phyloP scores from a whole-genome alignment of 2,797 vertebrate genomes.

The Melanotaenia maccullochi region DNA sequence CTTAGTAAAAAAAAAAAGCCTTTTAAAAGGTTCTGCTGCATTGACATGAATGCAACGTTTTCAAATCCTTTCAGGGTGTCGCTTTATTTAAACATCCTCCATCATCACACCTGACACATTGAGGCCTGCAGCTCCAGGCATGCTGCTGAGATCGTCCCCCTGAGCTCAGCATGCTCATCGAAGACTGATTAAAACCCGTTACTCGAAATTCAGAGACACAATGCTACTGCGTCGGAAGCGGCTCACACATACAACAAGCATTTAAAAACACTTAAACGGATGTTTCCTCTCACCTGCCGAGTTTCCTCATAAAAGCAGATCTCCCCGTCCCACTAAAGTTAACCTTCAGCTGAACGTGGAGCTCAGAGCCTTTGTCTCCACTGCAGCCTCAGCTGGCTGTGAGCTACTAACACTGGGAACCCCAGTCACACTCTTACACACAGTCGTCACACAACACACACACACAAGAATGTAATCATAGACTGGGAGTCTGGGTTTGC shows the following conservation, averaged over 20 bases:
- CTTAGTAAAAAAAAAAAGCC: neutral
- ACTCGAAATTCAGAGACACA: neutral
- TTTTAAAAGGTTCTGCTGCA: no score
- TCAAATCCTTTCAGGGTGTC: neutral
- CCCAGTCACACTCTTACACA: slow-evolving; percentile 23
- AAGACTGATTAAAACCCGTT: slow-evolving; percentile 26
- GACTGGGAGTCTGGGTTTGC: slow-evolving; percentile 69
- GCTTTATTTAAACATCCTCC: neutral
- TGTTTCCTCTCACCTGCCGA: slow-evolving; percentile 59
- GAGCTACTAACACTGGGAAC: slow-evolving; percentile 71
- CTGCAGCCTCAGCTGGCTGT: slow-evolving; percentile 71
- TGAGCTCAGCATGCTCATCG: slow-evolving; percentile 48
- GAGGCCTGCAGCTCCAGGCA: slow-evolving; percentile 69
- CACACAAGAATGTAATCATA: slow-evolving; percentile 50
- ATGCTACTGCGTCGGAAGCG: neutral
- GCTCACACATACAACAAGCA: neutral
- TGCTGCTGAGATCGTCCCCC: slow-evolving; percentile 57
- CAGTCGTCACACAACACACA: slow-evolving; percentile 33
- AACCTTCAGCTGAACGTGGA: slow-evolving; percentile 54
- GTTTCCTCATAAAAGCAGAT: slow-evolving; percentile 48
- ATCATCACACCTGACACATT: slow-evolving; percentile 68
- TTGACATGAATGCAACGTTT: neutral
- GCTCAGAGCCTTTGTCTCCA: slow-evolving; percentile 61
- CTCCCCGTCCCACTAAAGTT: slow-evolving; percentile 45
- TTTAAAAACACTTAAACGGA: neutral